Evolutionary conservation across 2,113 vertebrate genomes (phyloP).

Genomic region (Scomber japonicus): DNA sequence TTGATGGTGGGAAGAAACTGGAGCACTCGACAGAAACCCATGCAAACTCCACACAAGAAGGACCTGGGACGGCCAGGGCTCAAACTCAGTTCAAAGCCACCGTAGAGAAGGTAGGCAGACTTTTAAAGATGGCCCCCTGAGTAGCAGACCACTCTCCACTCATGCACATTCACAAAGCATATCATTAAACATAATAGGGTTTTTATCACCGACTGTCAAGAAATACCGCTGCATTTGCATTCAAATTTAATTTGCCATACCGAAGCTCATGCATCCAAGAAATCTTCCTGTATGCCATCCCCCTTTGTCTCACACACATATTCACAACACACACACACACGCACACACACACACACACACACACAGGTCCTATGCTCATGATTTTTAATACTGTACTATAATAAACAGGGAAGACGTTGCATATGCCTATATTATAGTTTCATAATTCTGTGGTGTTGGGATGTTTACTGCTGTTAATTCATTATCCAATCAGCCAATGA

Average conservation of each 20-base stretch:
- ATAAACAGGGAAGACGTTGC: constrained; percentile 63
- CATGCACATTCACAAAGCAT: constrained; percentile 88
- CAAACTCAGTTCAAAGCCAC: constrained; percentile 43
- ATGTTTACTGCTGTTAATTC: constrained; percentile 48
- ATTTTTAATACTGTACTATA: constrained; percentile 65
- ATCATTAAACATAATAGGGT: constrained; percentile 89
- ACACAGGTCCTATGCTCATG: constrained; percentile 40
- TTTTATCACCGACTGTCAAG: constrained; percentile 88
- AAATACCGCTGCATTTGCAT: constrained; percentile 88
- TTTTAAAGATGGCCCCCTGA: constrained; percentile 69
- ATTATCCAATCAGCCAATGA: neutral
- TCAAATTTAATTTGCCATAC: constrained; percentile 88
- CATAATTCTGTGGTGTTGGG: constrained; percentile 33
- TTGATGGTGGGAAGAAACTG: no score
- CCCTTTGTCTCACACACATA: constrained; percentile 58
- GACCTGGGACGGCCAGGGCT: no score
- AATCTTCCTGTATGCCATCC: constrained; percentile 76
- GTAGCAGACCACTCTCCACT: constrained; percentile 82
- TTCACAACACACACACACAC: constrained; percentile 44
- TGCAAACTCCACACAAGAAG: no score
- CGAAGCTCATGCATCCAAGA: constrained; percentile 84
- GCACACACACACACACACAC: constrained; percentile 37
- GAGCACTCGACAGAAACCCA: no score
- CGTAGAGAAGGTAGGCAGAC: constrained; percentile 45
- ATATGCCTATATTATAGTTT: constrained; percentile 55